phyloP scores from a whole-genome alignment of 2,113 vertebrate species.

The Sphaerodactylus townsendi region DNA sequence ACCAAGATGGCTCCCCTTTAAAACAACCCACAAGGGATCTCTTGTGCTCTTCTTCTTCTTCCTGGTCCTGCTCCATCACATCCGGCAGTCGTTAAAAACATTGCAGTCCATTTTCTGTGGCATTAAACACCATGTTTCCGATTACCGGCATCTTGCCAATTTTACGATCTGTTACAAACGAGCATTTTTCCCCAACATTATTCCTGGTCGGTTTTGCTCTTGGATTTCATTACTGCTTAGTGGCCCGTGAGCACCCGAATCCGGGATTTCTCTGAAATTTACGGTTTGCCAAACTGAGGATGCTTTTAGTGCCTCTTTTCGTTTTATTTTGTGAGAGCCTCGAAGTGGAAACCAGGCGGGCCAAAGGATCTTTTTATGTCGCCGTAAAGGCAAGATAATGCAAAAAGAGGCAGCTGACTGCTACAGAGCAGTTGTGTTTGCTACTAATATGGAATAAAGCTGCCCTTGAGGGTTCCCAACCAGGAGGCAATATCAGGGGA shows the following conservation, averaged over 20 bases:
- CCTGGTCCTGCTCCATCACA: conserved; percentile 27
- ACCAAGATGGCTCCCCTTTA: too few relatives aligned
- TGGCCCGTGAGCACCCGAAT: conserved; percentile 8
- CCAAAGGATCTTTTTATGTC: accelerated
- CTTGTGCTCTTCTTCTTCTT: background rate
- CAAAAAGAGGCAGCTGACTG: background rate
- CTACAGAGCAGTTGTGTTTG: background rate
- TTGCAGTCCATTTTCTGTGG: conserved; percentile 51
- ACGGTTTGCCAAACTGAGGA: conserved; percentile 21
- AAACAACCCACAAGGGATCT: too few relatives aligned
- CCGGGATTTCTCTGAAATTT: conserved; percentile 11
- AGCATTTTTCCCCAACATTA: background rate
- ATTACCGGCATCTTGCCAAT: conserved; percentile 26
- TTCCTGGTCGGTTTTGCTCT: background rate
- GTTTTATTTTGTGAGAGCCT: background rate
- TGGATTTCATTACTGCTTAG: conserved; percentile 32
- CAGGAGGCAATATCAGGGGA: too few relatives aligned
- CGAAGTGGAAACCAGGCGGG: background rate
- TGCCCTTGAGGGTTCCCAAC: too few relatives aligned
- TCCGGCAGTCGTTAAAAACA: conserved; percentile 29
- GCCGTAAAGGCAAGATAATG: background rate
- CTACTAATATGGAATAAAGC: background rate
- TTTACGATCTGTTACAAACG: conserved; percentile 51
- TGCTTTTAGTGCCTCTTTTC: background rate
- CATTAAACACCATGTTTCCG: conserved; percentile 44